Evolutionary conservation across 2,888 invertebrate species (phyloP), one percentile per base, ranked within the genome.

Genomic region (Amphipoea oculea): DNA sequence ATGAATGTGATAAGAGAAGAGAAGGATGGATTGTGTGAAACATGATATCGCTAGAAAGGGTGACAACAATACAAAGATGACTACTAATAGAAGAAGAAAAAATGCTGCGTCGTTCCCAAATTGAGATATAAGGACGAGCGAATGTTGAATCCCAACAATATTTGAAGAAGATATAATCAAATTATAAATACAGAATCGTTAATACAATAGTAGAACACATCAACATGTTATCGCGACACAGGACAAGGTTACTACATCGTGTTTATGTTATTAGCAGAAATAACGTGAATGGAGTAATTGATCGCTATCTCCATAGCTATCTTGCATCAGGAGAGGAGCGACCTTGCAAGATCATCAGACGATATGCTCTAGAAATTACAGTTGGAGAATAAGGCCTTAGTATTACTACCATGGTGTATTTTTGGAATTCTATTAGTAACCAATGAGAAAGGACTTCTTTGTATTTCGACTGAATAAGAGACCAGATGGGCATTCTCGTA

Each of bases 271-370:
- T 76, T 76, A 80, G 68, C 78, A 57, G 42, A 76, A 73, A 63
- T 66, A 62, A 63, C 11, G 57, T 70, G 51, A 68, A 80, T 68
- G 73, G 57, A 71, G 83, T 67, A 78, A 78, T 23, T 68, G 51
- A 76, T 73, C n/a, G 23, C 73, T 66, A 79, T 82, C 69, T 12
- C 45, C 57, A 48, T 62, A 70, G 51, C 65, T 73, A 79, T 83
- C 79, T 83, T 75, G 60, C 45, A 77, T 84, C 62, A 57, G 54
- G n/a, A 65, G 57, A 60, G 66, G 57, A 68, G 42, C 60, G 54
- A 40, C 71, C 73, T 84, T 74, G 81, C 67, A 17, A 65, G 71
- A 76, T 84, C 78, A 82, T 66, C 69, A 77, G 51, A 65, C 68
- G 57, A 69, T 73, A 65, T 51, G 83, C 71, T 82, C 67, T 82